Percentiles rank a stretch among this genome's conserved stretches.
Conservation (phyloP, 2,888 invertebrate species). For the Pinctada fucata region DNA sequence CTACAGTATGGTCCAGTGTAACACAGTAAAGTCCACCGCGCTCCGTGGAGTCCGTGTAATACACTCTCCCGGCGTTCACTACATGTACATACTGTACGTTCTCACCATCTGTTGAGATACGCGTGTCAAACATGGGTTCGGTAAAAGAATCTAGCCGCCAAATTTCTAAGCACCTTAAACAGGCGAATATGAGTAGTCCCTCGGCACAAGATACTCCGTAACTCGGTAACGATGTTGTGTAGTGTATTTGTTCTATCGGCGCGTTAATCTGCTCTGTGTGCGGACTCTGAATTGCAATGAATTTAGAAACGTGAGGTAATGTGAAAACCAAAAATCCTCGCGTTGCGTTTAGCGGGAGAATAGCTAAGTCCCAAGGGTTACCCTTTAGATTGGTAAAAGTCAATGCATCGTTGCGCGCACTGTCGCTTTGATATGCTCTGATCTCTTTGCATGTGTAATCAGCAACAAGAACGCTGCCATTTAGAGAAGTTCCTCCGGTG, state of each 20-base stretch:
- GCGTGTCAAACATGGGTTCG: neutral
- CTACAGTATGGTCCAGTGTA: slow-evolving; percentile 1
- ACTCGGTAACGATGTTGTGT: neutral
- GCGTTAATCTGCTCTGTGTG: neutral
- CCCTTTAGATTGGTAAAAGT: slow-evolving; percentile 13
- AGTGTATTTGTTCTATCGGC: neutral
- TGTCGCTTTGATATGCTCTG: slow-evolving; percentile 8
- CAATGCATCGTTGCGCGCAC: slow-evolving; percentile 6
- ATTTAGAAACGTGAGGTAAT: slow-evolving; percentile 9
- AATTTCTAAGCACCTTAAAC: slow-evolving; percentile 11
- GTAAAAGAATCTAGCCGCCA: slow-evolving; percentile 4
- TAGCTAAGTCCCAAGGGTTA: slow-evolving; percentile 15
- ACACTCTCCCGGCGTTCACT: neutral
- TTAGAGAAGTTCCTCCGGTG: slow-evolving; percentile 5
- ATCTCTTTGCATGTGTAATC: slow-evolving; percentile 19
- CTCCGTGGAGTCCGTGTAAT: slow-evolving; percentile 2
- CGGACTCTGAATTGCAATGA: neutral
- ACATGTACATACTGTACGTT: slow-evolving; percentile 19
- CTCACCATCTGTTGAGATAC: neutral
- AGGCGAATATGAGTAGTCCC: slow-evolving; percentile 7
- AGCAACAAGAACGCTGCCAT: slow-evolving; percentile 5
- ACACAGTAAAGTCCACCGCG: slow-evolving; percentile 8
- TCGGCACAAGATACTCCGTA: slow-evolving; percentile 18
- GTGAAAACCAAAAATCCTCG: neutral
- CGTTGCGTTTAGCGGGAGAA: neutral